Percentiles rank a stretch among this genome's conserved stretches.
These are phyloP conservation scores for Odontomyia ornata DNA, from an alignment of 2,888 invertebrate species.

Conservation along the genomic window DNA sequence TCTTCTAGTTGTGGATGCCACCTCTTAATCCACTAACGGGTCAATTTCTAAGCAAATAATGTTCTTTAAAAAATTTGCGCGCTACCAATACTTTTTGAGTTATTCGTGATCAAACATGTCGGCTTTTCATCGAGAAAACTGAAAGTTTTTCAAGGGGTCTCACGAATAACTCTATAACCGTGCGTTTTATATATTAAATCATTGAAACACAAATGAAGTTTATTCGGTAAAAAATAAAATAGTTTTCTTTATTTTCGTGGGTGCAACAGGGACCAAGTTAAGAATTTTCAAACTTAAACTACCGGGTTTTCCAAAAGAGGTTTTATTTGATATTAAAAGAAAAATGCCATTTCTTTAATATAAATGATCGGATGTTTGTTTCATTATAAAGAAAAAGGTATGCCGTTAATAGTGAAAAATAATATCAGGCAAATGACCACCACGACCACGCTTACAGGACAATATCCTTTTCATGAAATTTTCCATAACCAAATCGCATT, in stretches of 20 bases:
- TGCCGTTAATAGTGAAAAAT: too few relatives aligned
- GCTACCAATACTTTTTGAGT: not conserved
- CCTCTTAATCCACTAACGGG: not conserved
- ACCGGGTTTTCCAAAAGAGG: not conserved
- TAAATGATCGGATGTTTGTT: too few relatives aligned
- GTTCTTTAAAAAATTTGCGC: not conserved
- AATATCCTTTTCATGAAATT: too few relatives aligned
- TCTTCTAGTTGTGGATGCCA: not conserved
- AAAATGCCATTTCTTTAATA: too few relatives aligned
- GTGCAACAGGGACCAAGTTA: not conserved
- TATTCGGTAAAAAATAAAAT: not conserved
- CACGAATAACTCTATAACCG: not conserved
- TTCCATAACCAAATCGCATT: too few relatives aligned
- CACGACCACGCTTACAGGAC: too few relatives aligned
- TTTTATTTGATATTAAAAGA: not conserved
- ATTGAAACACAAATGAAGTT: not conserved
- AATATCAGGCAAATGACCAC: too few relatives aligned
- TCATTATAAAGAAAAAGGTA: too few relatives aligned
- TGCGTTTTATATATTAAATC: not conserved
- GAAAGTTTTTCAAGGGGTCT: not conserved
- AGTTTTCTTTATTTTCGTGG: not conserved
- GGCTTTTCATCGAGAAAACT: not conserved
- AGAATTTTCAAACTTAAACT: not conserved
- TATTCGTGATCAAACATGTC: not conserved
- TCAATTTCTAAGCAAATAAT: not conserved